Evolutionary conservation across 2,888 invertebrate species (phyloP), one percentile per base, ranked within the genome.

Genomic region (Agrotis exclamationis): DNA sequence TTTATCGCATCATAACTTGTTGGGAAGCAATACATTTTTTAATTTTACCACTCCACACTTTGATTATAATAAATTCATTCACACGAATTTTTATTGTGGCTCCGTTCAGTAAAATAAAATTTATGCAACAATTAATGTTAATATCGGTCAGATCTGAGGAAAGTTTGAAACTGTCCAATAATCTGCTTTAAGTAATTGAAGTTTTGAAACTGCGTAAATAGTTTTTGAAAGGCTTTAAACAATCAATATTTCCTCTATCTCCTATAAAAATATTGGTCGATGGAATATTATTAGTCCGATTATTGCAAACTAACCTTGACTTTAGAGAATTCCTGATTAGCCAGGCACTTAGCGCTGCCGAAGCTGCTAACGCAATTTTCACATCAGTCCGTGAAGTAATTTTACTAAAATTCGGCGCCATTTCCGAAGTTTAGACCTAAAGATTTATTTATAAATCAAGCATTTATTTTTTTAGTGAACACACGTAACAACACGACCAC

Each of bases 321-420:
- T 91, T 96, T 90, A 95, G 93, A 91, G 89, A 96, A 93, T 93
- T 96, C 93, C 83, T 96, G 90, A 92, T 96, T 92, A 88, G 96
- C 96, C 97, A 97, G 94, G 95, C 95, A 87, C 97, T 89, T 56
- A 97, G 93, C 45, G 97, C 96, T 48, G 97, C 97, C 51, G 97
- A 96, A 71, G 97, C 97, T 83, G 97, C 97, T 72, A 97, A 95
- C 76, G 97, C 97, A 79, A 97, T 96, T 85, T 93, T 94, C 62
- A 97, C 96, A 91, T 97, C 97, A 90, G 97, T 97, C 93, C 97
- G 97, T 85, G 97, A 97, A 80, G 97, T 96, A 88, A 97, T 95
- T 97, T 98, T 98, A 93, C 98, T 98, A 81, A 98, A 96, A 91
- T 96, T 97, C 85, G 98, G 98, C 85, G 98, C 98, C 98, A 98